phyloP scores from a whole-genome alignment of 2,888 invertebrate genomes.

The Drepana falcataria region DNA sequence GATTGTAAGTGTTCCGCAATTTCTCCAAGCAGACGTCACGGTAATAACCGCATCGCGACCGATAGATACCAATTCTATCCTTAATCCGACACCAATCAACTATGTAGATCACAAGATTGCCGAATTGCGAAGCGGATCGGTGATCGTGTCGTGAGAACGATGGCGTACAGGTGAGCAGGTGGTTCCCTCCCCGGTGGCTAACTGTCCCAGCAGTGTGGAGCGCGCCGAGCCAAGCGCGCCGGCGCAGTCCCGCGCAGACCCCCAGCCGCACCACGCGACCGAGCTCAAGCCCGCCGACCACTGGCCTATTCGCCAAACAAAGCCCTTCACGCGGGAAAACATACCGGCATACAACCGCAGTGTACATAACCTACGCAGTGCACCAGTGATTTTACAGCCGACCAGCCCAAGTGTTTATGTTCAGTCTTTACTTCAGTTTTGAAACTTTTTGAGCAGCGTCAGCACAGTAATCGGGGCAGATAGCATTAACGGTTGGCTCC shows the following conservation, averaged over 20 bases:
- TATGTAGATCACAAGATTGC: constrained; percentile 73
- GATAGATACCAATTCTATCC: constrained; percentile 57
- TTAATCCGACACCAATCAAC: constrained; percentile 72
- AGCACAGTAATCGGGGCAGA: constrained; percentile 77
- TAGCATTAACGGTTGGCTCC: constrained; percentile 76
- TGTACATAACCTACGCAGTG: constrained; percentile 24
- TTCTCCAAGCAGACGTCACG: constrained; percentile 68
- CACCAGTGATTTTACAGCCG: constrained; percentile 30
- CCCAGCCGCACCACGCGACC: constrained; percentile 55
- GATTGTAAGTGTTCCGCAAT: constrained; percentile 37
- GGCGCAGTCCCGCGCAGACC: constrained; percentile 62
- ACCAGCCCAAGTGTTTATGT: constrained; percentile 21
- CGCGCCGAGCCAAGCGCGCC: constrained; percentile 48
- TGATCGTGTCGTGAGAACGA: constrained; percentile 72
- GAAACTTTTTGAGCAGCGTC: constrained; percentile 47
- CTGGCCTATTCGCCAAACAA: constrained; percentile 16
- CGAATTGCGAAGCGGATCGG: constrained; percentile 56
- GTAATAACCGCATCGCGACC: constrained; percentile 50
- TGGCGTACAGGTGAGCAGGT: constrained; percentile 63
- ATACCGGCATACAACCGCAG: constrained; percentile 13
- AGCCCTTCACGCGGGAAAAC: constrained; percentile 26
- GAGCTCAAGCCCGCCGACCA: constrained; percentile 13
- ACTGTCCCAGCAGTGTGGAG: constrained; percentile 67
- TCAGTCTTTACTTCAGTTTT: constrained; percentile 16
- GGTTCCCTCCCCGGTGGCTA: constrained; percentile 66